These are phyloP conservation scores for Neosalanx taihuensis DNA, from an alignment of 2,797 vertebrate species.

Conservation along the genomic window DNA sequence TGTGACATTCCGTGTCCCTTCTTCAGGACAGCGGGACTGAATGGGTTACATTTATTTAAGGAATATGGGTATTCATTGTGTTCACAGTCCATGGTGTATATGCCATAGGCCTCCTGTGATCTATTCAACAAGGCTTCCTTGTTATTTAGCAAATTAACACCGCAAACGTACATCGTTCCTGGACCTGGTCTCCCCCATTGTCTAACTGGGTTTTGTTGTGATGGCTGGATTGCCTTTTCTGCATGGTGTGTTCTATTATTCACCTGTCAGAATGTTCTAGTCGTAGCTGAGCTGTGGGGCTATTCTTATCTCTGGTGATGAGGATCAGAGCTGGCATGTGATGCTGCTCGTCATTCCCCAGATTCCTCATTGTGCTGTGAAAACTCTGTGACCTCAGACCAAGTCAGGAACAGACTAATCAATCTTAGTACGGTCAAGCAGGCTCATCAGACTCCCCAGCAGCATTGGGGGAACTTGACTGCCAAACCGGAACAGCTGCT, in stretches of 20 bases:
- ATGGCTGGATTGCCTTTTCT: neutral
- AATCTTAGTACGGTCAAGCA: neutral
- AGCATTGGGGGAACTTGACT: neutral
- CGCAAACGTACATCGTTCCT: too few species aligned
- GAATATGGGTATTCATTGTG: too few species aligned
- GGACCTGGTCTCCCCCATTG: neutral
- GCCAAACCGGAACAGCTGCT: neutral
- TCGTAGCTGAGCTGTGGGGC: neutral
- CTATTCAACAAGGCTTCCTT: too few species aligned
- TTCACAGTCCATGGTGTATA: too few species aligned
- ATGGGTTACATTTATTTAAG: too few species aligned
- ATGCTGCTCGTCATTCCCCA: neutral
- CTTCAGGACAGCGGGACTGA: too few species aligned
- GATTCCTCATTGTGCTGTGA: constrained; percentile 3
- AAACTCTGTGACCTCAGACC: constrained; percentile 4
- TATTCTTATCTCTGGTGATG: constrained; percentile 6
- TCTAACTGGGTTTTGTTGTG: neutral
- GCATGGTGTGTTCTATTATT: constrained; percentile 1
- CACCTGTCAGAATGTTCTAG: constrained; percentile 5
- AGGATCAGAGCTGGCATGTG: neutral
- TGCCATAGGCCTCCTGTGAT: too few species aligned
- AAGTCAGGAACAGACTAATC: neutral
- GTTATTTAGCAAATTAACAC: too few species aligned
- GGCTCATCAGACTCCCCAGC: neutral
- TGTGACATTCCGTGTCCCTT: neutral